These are phyloP conservation scores for Campoplex nolae DNA, from an alignment of 2,888 invertebrate species.

Conservation along the genomic window DNA sequence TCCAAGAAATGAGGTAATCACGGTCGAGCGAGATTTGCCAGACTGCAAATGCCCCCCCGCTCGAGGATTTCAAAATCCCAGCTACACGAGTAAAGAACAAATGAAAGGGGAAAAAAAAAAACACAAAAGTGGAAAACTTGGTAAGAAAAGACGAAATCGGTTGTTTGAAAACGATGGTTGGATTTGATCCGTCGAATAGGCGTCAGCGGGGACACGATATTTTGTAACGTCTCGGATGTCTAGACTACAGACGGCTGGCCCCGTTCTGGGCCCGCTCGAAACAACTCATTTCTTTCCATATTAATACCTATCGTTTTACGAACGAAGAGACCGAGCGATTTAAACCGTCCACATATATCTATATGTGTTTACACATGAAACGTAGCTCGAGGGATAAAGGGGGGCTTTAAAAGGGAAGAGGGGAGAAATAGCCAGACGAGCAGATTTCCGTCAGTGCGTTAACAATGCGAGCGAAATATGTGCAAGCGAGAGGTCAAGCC, in stretches of 20 bases:
- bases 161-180: not conserved
- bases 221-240: conserved; percentile 45
- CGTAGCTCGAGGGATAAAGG: conserved; percentile 27
- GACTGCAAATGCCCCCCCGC: not conserved
- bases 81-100: not conserved
- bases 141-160: not conserved
- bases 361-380: not conserved
- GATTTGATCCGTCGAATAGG: conserved; percentile 10
- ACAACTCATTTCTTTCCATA: conserved; percentile 47
- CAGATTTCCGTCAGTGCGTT: conserved; percentile 49
- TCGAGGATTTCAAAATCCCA: not conserved
- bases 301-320: conserved; percentile 52
- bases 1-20: not conserved
- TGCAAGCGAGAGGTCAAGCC: conserved; percentile 53
- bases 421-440: conserved; percentile 21
- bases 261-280: conserved; percentile 36
- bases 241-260: conserved; percentile 57
- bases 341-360: not conserved
- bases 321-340: conserved; percentile 19
- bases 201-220: conserved; percentile 22
- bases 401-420: not conserved
- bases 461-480: conserved; percentile 53
- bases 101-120: not conserved
- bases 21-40: not conserved
- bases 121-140: not conserved